A percentile compares a stretch with the other conserved stretches of the same genome.
These are phyloP conservation scores for Drosophila obscura DNA, from an alignment of 1,140 invertebrate genomes.

Conservation along the genomic window DNA sequence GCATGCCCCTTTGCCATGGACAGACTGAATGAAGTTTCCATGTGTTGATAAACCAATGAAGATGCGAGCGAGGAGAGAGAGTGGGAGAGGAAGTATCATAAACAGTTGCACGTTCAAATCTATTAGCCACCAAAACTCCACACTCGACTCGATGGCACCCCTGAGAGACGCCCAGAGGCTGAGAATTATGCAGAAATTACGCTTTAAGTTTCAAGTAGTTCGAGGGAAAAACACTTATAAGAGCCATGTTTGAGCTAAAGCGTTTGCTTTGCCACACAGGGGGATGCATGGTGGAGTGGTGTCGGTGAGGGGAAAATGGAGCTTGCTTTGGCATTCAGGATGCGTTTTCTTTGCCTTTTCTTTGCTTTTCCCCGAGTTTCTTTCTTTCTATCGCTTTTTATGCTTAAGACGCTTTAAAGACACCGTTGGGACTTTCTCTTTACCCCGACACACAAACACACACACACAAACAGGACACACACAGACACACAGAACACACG, in stretches of 20 bases:
- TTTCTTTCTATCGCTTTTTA: slow-evolving; percentile 20
- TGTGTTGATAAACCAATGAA: not conserved
- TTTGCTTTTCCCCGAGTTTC: slow-evolving; percentile 17
- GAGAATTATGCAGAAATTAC: slow-evolving; percentile 69
- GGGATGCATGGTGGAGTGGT: no score
- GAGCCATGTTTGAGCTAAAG: slow-evolving; percentile 25
- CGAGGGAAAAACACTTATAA: slow-evolving; percentile 45
- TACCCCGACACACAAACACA: not conserved
- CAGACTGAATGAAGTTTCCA: not conserved
- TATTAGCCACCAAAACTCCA: slow-evolving; percentile 50
- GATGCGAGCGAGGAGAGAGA: not conserved
- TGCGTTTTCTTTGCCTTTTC: slow-evolving; percentile 23
- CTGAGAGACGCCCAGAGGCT: slow-evolving; percentile 17
- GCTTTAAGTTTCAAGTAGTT: slow-evolving; percentile 69
- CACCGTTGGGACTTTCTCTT: slow-evolving; percentile 61
- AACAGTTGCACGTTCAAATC: slow-evolving; percentile 50
- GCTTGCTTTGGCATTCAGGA: slow-evolving; percentile 39
- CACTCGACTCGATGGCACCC: slow-evolving; percentile 49
- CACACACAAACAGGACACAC: slow-evolving; percentile 1
- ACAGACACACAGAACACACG: slow-evolving; percentile 26
- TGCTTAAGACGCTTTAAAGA: slow-evolving; percentile 74
- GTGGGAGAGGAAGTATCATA: slow-evolving; percentile 5
- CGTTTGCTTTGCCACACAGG: slow-evolving; percentile 19
- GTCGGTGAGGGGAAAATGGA: no score
- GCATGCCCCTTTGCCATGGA: not conserved